Percentiles rank a stretch among this genome's conserved stretches.
phyloP scores from a whole-genome alignment of 2,888 invertebrate genomes.

The Stramonita haemastoma region DNA sequence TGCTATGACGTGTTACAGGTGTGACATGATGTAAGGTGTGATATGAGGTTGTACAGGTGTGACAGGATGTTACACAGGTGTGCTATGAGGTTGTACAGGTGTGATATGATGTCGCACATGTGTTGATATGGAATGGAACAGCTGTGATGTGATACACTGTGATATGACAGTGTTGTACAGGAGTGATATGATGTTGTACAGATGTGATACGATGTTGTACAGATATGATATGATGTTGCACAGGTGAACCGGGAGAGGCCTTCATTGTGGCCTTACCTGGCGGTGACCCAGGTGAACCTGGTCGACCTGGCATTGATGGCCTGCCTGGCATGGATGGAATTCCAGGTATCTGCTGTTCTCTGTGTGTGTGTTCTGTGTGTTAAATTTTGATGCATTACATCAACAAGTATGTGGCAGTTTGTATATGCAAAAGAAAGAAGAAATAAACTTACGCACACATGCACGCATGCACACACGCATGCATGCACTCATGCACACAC shows the following conservation, averaged over 20 bases:
- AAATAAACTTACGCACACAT: too few species aligned
- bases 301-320: constrained; percentile 69
- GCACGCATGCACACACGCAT: too few species aligned
- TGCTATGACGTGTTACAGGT: too few species aligned
- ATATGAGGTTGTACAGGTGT: constrained; percentile 20
- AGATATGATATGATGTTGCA: neutral
- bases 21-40: too few species aligned
- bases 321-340: constrained; percentile 63
- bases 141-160: too few species aligned
- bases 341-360: constrained; percentile 51
- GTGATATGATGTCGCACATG: too few species aligned
- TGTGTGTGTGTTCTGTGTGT: neutral
- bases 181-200: neutral
- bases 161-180: neutral
- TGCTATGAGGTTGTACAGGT: constrained; percentile 33
- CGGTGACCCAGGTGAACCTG: constrained; percentile 63
- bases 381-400: neutral
- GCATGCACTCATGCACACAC: too few species aligned
- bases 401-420: too few species aligned
- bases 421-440: too few species aligned
- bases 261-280: constrained; percentile 54
- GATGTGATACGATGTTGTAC: constrained; percentile 9
- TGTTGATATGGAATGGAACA: too few species aligned
- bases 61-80: neutral
- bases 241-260: constrained; percentile 58